Conservation (phyloP, 2,113 vertebrate species). For the Cynopterus brachyotis region DNA sequence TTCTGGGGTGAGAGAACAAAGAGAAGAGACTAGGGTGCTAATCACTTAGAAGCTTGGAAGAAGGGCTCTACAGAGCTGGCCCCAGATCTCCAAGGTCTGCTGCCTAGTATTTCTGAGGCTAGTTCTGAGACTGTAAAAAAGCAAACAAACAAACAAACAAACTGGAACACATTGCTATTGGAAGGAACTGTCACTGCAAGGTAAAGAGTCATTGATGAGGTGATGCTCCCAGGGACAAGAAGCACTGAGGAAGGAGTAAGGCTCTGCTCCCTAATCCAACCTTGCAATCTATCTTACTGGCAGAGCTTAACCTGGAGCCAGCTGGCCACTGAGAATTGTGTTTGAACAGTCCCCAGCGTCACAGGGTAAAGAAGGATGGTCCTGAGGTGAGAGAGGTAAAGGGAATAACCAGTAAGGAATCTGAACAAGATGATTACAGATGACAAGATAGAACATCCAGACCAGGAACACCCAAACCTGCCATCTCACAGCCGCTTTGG, state of each 20-base stretch:
- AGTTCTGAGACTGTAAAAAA: background rate
- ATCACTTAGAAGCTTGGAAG: background rate
- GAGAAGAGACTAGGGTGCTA: background rate
- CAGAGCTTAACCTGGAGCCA: background rate
- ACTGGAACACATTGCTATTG: background rate
- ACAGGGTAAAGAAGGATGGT: background rate
- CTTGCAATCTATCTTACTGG: background rate
- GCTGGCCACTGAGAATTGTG: background rate
- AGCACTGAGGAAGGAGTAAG: background rate
- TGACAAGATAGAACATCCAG: background rate
- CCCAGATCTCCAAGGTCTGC: background rate
- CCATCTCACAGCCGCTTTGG: background rate
- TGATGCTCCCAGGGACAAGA: background rate
- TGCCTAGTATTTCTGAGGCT: background rate
- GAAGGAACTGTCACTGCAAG: background rate
- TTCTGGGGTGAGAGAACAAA: background rate
- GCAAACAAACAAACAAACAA: background rate
- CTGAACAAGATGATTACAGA: background rate
- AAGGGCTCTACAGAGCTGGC: background rate
- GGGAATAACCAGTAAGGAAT: background rate
- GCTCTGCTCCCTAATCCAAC: background rate
- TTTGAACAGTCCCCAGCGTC: background rate
- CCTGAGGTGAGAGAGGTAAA: background rate
- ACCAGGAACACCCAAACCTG: background rate
- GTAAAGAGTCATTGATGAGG: background rate